These are phyloP conservation scores for Brachyhypopomus occidentalis DNA, from an alignment of 2,113 vertebrate species.

Conservation along the genomic window DNA sequence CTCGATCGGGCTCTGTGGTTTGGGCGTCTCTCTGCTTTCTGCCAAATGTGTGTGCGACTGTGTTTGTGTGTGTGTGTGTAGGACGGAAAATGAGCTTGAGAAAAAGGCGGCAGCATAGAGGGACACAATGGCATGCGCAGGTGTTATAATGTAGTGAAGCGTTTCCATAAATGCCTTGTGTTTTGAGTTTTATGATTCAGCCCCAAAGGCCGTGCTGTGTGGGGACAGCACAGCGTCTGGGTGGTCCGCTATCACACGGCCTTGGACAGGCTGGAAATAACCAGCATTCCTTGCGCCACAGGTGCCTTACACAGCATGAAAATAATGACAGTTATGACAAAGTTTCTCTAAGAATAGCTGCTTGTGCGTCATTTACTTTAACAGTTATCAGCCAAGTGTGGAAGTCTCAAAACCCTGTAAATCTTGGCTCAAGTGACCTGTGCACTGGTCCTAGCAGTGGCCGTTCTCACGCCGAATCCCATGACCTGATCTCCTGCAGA, in stretches of 20 bases:
- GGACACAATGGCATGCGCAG: not conserved
- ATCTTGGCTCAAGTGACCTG: no score
- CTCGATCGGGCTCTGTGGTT: slow-evolving; percentile 53
- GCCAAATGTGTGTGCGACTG: slow-evolving; percentile 14
- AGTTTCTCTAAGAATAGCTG: not conserved
- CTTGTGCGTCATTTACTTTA: slow-evolving; percentile 14
- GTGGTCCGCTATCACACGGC: not conserved
- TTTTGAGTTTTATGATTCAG: not conserved
- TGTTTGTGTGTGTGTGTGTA: not conserved
- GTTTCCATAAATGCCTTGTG: not conserved
- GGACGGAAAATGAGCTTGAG: not conserved
- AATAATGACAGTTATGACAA: not conserved
- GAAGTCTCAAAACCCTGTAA: not conserved
- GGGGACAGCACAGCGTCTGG: not conserved
- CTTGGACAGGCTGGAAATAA: not conserved
- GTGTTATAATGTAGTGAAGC: not conserved
- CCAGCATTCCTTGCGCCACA: not conserved
- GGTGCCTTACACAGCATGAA: not conserved
- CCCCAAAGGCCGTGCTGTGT: no score
- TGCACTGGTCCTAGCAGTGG: not conserved
- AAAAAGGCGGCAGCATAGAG: not conserved
- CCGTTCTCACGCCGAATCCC: not conserved
- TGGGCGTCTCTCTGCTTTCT: slow-evolving; percentile 50
- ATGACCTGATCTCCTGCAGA: no score
- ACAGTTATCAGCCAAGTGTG: not conserved